Base-by-base conservation (phyloP, 2,113 vertebrate species). In the Siphamia tubifer region DNA sequence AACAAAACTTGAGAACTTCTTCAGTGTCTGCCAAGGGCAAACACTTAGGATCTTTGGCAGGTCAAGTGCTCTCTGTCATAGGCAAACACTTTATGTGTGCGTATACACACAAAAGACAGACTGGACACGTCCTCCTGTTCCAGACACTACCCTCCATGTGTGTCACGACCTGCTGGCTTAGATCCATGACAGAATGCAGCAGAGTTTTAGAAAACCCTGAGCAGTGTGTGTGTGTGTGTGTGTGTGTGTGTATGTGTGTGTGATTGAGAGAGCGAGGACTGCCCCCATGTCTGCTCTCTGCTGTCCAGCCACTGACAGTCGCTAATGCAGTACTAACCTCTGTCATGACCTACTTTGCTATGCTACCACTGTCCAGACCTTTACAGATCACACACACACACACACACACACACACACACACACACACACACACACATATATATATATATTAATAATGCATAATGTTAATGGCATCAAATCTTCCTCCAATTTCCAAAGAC, bases 281-380 rank as follows among this genome's bases (percentile, higher is more conserved):
- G 83, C 79, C 83, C 77, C 45, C 74, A 55, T 72, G 65, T 79
- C 75, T 78, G 83, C 77, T 40, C 81, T 60, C 78, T 58, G 79
- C 79, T 86, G 82, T 92, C 75, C 66, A 45, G 47, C 32, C 47
- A 39, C 27, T 91, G 90, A 91, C 91, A 91, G 88, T 77, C 68
- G 35, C 88, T 91, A 88, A 92, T 92, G 78, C 87, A 60, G 74
- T 57, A 81, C 86, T 89, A 86, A 91, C 89, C 90, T 85, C 86
- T 84, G 87, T 86, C 81, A 73, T 79, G 89, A 90, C 91, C 90
- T 84, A 80, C 78, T 87, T 85, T 82, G 68, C 70, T 78, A 17
- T 61, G 77, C 61, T 75, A 62, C 82, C 79, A 63, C 71, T 55
- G 71, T 74, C 74, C 55, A 44, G 76, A 70, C 71, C 68, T 34